Evolutionary conservation across 2,888 invertebrate species (phyloP).

Genomic region (Furcula furcula): DNA sequence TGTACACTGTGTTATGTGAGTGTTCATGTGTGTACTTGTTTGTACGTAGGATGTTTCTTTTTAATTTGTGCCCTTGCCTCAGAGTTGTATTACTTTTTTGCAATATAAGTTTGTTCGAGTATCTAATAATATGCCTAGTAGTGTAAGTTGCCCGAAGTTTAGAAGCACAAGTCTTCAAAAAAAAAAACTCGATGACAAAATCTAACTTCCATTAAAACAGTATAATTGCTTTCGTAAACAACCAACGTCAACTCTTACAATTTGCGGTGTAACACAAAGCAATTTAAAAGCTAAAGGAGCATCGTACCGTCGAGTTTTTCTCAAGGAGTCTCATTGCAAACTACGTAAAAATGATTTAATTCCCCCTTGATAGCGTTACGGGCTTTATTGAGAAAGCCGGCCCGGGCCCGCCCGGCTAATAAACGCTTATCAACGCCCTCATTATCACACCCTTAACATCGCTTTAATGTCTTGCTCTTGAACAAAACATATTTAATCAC

Average conservation of each 20-base stretch:
- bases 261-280: conserved; percentile 41
- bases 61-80: too few relatives aligned
- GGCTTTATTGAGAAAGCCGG: conserved; percentile 63
- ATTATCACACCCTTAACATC: conserved; percentile 83
- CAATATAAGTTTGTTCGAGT: too few relatives aligned
- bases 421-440: conserved; percentile 82
- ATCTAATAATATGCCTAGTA: too few relatives aligned
- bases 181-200: too few relatives aligned
- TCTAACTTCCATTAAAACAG: neutral
- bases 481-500: conserved; percentile 83
- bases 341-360: conserved; percentile 80
- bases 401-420: conserved; percentile 69
- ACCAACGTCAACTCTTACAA: conserved; percentile 38
- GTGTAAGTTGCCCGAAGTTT: too few relatives aligned
- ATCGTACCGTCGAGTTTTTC: conserved; percentile 62
- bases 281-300: conserved; percentile 64
- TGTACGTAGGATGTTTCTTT: too few relatives aligned
- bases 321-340: conserved; percentile 63
- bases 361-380: conserved; percentile 74
- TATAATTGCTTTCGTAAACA: conserved; percentile 46
- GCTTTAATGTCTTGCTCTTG: conserved; percentile 82
- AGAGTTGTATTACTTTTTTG: too few relatives aligned
- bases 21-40: too few relatives aligned
- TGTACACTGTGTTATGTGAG: too few relatives aligned
- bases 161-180: too few relatives aligned